Evolutionary conservation across 2,888 invertebrate genomes (phyloP).

Genomic region (Patella caerulea): DNA sequence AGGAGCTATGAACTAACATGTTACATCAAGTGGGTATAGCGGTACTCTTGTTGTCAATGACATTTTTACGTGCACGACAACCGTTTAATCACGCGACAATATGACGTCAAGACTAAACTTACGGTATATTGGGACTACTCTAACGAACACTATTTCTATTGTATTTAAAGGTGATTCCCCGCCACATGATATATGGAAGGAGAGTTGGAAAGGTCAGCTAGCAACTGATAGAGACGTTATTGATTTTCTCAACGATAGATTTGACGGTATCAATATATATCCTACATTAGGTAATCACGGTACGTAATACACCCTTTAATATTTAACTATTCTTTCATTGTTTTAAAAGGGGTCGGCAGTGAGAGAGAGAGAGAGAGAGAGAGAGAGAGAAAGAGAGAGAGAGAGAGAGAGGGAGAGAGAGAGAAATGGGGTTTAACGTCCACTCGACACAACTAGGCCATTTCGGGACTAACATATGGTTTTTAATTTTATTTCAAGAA

Average conservation of each 20-base stretch:
- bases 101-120: neutral
- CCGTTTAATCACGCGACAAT: too few relatives aligned
- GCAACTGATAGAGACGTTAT: conserved; percentile 12
- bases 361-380: conserved; percentile 25
- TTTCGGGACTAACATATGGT: neutral
- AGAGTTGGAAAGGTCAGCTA: conserved; percentile 19
- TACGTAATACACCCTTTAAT: neutral
- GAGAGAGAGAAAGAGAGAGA: conserved; percentile 14
- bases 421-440: too few relatives aligned
- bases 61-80: too few relatives aligned
- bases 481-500: too few relatives aligned
- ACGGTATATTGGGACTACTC: neutral
- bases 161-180: conserved; percentile 26
- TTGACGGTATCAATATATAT: conserved; percentile 16
- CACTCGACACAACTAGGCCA: neutral
- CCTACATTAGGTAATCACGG: conserved; percentile 24
- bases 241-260: neutral
- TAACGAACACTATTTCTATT: neutral
- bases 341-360: too few relatives aligned
- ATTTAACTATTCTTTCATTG: too few relatives aligned
- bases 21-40: too few relatives aligned
- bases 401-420: neutral
- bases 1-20: too few relatives aligned
- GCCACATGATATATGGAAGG: conserved; percentile 27
- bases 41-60: too few relatives aligned